Base-by-base conservation (phyloP, 2,113 vertebrate species). In the Herpailurus yagouaroundi region DNA sequence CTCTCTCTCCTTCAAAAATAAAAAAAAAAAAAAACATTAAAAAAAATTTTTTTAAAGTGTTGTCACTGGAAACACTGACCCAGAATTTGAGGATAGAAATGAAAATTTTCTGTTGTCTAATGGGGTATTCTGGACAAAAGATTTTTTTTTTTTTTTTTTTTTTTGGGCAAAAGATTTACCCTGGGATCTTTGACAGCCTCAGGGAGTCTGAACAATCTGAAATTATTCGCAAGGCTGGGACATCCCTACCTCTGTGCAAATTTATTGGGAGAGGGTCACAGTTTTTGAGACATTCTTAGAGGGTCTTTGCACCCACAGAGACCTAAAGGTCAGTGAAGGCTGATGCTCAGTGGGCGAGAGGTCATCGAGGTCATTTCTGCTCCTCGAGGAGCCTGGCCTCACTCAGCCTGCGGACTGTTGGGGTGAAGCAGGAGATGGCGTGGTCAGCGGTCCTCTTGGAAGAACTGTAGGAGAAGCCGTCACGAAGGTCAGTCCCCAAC, bases 261-360 rank as follows among this genome's bases (percentile, higher is more conserved):
- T 36, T 71, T 76, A 73, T 21, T 97, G 74, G 84, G 94, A 94
- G 25, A 68, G 45, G 45, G n/a, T 77, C 66, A 23, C n/a, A 63
- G 68, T 73, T 86, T 94, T 85, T 73, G 36, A 97, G 92, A 93
- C 63, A 52, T 82, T 97, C 71, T 95, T 68, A 55, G 86, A 85
- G 92, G 36, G 84, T 95, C 55, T 98, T 96, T 97, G 76, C 14
- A 94, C 57, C 71, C n/a, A 91, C 87, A 95, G 71, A 96, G 38
- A 74, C 86, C 57, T 95, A 92, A 96, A 45, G 73, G 77, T 93
- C 82, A 93, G 60, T 48, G 38, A 91, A 95, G 64, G 18, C 87
- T 89, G 64, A 69, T 82, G 50, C 19, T 94, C 21, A 87, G n/a
- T 66, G 86, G 50, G 48, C 11, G 19, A 89, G 55, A 97, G 90